Evolutionary conservation across 2,113 vertebrate species (phyloP).

Genomic region (Felis catus): F.catus_Fca126_mat1.0 CM031426.1:2045001-2045500

Average conservation of each 20-base stretch:
- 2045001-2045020: background rate
- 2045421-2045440: too few species aligned
- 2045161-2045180: background rate
- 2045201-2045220: background rate
- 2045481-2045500: background rate
- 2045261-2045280: background rate
- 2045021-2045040: too few species aligned
- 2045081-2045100: background rate
- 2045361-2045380: background rate
- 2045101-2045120: background rate
- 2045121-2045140: background rate
- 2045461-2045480: background rate
- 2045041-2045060: too few species aligned
- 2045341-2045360: background rate
- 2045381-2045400: background rate
- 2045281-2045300: background rate
- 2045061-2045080: background rate
- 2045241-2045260: background rate
- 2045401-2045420: background rate
- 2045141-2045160: background rate
- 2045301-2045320: background rate
- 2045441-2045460: background rate
- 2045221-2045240: background rate
- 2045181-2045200: background rate
- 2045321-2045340: background rate